phyloP scores from a whole-genome alignment of 92 coral and sea anemone genomes.

The Phenganax marumi region DNA sequence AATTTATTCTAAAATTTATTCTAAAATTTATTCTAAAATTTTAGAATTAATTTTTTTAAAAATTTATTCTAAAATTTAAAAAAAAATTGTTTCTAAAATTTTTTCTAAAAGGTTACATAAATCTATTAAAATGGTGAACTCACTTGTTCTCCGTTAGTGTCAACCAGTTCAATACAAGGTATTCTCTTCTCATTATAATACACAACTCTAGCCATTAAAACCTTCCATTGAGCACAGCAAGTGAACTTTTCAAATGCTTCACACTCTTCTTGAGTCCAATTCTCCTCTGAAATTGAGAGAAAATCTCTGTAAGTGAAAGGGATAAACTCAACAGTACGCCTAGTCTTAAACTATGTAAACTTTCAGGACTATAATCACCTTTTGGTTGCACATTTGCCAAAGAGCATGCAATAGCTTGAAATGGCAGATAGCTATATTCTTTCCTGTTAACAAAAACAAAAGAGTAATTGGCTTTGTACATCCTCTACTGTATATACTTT shows the following conservation, averaged over 20 bases:
- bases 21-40: too few relatives aligned
- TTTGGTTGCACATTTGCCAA: slow-evolving; percentile 72
- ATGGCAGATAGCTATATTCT: slow-evolving; percentile 69
- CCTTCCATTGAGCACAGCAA: slow-evolving; percentile 85
- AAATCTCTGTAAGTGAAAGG: not conserved
- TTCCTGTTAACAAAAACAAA: slow-evolving; percentile 42
- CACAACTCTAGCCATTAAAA: slow-evolving; percentile 73
- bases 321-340: not conserved
- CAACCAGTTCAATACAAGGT: slow-evolving; percentile 80
- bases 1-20: too few relatives aligned
- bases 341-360: too few relatives aligned
- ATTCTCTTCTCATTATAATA: slow-evolving; percentile 62
- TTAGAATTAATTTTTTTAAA: too few relatives aligned
- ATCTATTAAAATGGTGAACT: not conserved
- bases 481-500: too few relatives aligned
- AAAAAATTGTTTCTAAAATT: too few relatives aligned
- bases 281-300: slow-evolving; percentile 51
- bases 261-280: slow-evolving; percentile 69
- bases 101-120: too few relatives aligned
- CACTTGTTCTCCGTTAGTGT: slow-evolving; percentile 60
- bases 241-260: slow-evolving; percentile 71
- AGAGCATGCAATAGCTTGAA: slow-evolving; percentile 83
- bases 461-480: too few relatives aligned
- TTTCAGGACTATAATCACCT: slow-evolving; percentile 52
- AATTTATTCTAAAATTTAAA: too few relatives aligned